Evolutionary conservation across 2,888 invertebrate species (phyloP).

Genomic region (Drosophila borealis): DNA sequence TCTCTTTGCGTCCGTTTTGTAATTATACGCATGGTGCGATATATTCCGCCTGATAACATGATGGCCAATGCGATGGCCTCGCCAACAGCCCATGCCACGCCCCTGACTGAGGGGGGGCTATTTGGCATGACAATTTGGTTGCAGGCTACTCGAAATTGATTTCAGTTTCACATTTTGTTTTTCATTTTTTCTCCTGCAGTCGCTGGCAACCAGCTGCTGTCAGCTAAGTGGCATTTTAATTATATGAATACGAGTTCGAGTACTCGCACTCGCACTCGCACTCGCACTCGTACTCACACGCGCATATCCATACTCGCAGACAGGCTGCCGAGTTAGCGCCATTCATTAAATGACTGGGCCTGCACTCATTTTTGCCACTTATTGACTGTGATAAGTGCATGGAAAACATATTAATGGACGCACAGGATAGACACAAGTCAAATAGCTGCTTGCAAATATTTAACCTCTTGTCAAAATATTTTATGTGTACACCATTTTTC

Average conservation of each 20-base stretch:
- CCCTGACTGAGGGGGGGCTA: conserved; percentile 40
- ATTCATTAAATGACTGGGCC: conserved; percentile 46
- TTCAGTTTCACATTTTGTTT: conserved; percentile 32
- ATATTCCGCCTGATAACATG: conserved; percentile 26
- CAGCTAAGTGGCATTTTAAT: conserved; percentile 63
- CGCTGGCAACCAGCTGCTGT: conserved; percentile 32
- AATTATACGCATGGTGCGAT: conserved; percentile 44
- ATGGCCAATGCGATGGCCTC: conserved; percentile 47
- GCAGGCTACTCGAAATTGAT: conserved; percentile 67
- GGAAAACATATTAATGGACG: conserved; percentile 40
- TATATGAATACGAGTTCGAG: conserved; percentile 46
- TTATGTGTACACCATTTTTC: background rate
- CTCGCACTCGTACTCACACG: conserved; percentile 6
- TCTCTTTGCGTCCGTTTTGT: conserved; percentile 16
- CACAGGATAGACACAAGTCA: conserved; percentile 30
- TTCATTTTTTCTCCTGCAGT: background rate
- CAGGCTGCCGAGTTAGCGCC: conserved; percentile 44
- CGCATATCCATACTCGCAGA: conserved; percentile 4
- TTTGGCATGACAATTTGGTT: conserved; percentile 62
- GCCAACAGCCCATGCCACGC: conserved; percentile 44
- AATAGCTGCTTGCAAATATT: conserved; percentile 40
- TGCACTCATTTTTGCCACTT: conserved; percentile 37
- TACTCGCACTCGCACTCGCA: conserved; percentile 7
- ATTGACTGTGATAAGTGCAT: conserved; percentile 38
- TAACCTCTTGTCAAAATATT: conserved; percentile 49